Conservation (phyloP, 1,140 invertebrate genomes). For the Calephelis virginiensis region DNA sequence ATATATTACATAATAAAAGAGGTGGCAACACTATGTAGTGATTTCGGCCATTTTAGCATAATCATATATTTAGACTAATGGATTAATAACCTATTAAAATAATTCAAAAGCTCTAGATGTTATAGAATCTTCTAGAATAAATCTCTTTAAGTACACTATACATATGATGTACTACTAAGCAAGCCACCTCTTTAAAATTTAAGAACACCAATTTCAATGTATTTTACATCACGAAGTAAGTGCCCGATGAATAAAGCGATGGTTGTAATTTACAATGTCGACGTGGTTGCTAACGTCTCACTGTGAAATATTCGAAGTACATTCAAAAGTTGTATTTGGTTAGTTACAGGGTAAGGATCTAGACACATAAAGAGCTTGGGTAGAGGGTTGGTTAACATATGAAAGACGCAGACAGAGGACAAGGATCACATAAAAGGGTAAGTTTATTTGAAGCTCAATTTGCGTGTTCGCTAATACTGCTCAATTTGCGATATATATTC, state of each 20-base stretch:
- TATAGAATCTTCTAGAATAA: too few species aligned
- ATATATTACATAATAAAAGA: too few species aligned
- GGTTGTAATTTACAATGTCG: conserved; percentile 72
- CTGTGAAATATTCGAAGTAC: conserved; percentile 67
- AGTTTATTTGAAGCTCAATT: conserved; percentile 76
- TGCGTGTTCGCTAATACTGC: conserved; percentile 73
- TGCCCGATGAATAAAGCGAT: conserved; percentile 66
- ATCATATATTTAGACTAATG: too few species aligned
- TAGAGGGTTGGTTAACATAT: conserved; percentile 78
- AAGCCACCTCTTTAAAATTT: too few species aligned
- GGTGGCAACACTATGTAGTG: too few species aligned
- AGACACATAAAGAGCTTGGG: conserved; percentile 79
- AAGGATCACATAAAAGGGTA: conserved; percentile 79
- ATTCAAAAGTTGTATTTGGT: conserved; percentile 73
- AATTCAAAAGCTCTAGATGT: too few species aligned
- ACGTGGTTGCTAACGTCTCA: conserved; percentile 59
- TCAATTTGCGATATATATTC: conserved; percentile 63
- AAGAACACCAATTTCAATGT: conserved; percentile 65
- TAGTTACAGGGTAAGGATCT: conserved; percentile 76
- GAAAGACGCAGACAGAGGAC: conserved; percentile 83
- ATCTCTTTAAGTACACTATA: too few species aligned
- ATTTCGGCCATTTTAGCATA: too few species aligned
- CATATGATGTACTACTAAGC: too few species aligned
- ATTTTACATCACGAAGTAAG: conserved; percentile 41
- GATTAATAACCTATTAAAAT: too few species aligned